phyloP scores from a whole-genome alignment of 1,140 invertebrate species.

The Ruditapes philippinarum region DNA sequence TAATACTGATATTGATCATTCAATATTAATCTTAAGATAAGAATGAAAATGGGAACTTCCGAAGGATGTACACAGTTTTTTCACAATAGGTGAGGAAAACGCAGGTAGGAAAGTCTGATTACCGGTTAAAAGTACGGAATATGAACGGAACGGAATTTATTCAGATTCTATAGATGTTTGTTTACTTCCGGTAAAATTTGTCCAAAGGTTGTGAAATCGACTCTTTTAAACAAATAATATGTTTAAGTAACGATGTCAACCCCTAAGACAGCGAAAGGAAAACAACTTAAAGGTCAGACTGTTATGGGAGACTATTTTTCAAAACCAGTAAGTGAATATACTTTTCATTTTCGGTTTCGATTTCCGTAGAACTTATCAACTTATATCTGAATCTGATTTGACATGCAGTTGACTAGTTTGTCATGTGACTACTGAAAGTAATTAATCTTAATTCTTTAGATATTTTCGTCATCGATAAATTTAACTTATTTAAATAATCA shows the following conservation, averaged over 20 bases:
- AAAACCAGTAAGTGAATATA: constrained; percentile 28
- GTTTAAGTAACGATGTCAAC: constrained; percentile 16
- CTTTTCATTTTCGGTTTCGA: neutral
- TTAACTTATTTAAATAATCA: no score
- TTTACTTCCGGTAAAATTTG: constrained; percentile 8
- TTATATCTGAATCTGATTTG: no score
- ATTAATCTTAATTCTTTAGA: neutral
- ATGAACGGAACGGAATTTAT: neutral
- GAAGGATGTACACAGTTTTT: no score
- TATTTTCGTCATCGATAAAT: neutral
- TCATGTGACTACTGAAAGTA: neutral
- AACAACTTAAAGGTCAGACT: constrained; percentile 19
- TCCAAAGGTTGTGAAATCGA: constrained; percentile 15
- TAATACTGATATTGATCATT: no score
- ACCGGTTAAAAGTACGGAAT: no score
- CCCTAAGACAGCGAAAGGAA: neutral
- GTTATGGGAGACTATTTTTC: constrained; percentile 56
- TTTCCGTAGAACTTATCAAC: neutral
- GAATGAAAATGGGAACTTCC: no score
- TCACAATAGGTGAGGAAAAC: no score
- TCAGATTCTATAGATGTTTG: neutral
- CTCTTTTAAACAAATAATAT: neutral
- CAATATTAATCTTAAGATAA: no score
- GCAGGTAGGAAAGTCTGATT: no score
- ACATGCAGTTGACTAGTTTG: no score